Evolutionary conservation across 2,888 invertebrate genomes (phyloP).

Genomic region (Meteorus cinctellus): DNA sequence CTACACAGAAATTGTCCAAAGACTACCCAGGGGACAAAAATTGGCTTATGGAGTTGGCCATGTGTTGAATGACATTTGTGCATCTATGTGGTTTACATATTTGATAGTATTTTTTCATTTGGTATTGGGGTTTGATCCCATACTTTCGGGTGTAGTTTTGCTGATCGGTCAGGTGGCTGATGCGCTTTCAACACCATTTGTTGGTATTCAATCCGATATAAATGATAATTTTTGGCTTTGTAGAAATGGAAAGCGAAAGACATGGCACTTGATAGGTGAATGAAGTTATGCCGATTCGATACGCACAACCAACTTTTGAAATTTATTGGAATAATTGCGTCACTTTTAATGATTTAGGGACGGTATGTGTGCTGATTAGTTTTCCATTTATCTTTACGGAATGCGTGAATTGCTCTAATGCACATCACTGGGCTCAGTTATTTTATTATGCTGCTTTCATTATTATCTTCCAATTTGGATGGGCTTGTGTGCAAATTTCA

Average conservation of each 20-base stretch:
- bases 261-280: slow-evolving; percentile 92
- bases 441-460: slow-evolving; percentile 86
- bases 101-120: slow-evolving; percentile 86
- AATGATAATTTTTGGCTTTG: slow-evolving; percentile 80
- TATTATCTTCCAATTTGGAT: slow-evolving; percentile 92
- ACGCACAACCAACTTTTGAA: slow-evolving; percentile 32
- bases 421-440: slow-evolving; percentile 82
- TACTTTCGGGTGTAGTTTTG: slow-evolving; percentile 78
- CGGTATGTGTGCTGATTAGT: slow-evolving; percentile 82
- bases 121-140: slow-evolving; percentile 74
- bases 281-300: slow-evolving; percentile 43
- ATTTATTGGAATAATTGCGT: not conserved
- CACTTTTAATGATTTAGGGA: slow-evolving; percentile 75
- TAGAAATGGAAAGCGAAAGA: slow-evolving; percentile 87
- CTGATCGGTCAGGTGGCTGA: slow-evolving; percentile 90
- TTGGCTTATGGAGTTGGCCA: slow-evolving; percentile 87
- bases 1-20: slow-evolving; percentile 74
- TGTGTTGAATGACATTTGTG: slow-evolving; percentile 92
- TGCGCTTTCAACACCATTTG: slow-evolving; percentile 89
- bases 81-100: slow-evolving; percentile 96
- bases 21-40: slow-evolving; percentile 71
- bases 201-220: slow-evolving; percentile 89
- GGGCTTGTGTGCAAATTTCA: slow-evolving; percentile 94
- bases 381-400: slow-evolving; percentile 92
- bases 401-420: slow-evolving; percentile 80